Base-by-base conservation (phyloP, 2,888 invertebrate species). In the Nomada lathburiana region DNA sequence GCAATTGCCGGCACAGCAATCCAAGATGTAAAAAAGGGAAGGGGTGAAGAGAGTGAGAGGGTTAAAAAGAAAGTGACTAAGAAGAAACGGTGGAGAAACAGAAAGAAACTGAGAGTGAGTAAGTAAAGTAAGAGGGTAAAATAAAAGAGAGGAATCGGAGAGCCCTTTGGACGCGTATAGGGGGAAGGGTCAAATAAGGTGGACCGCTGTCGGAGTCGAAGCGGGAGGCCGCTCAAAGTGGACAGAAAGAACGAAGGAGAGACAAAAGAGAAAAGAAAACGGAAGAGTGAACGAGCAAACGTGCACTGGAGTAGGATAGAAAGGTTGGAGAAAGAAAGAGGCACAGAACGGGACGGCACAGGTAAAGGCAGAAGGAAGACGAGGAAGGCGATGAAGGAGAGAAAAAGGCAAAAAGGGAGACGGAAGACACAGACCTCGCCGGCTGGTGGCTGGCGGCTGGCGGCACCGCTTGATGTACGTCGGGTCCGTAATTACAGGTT, bases 401-500 rank as follows among this genome's bases (percentile, higher is more conserved):
- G 80, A 74, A 80, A 71, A 84, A 82, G 76, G 72, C 75, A 79
- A 87, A 84, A 84, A 85, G 86, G 71, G 85, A 86, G 85, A 88
- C 81, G 83, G 85, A 86, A 86, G 86, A 84, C 85, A 86, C 80
- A 88, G 87, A 87, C 83, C 84, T 86, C 85, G 75, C 83, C 85
- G 85, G 84, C 84, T 85, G 85, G 85, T 80, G 87, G 86, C 84
- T 86, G 88, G 86, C 77, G 86, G 86, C 83, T 89, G 92, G 92
- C 93, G 93, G 93, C 93, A 92, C 89, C 92, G 92, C 93, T 93
- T 93, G 93, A 93, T 93, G 93, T 93, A 91, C 92, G 91, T 91
- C 92, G 93, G 93, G 92, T 91, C 91, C 93, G 93, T 93, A 93
- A 93, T 93, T 93, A 93, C 93, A 93, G 93, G 93, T 93, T 93